Evolutionary conservation across 2,113 vertebrate genomes (phyloP), one percentile per base, ranked within the genome.

Genomic region (Grallaria varia): DNA sequence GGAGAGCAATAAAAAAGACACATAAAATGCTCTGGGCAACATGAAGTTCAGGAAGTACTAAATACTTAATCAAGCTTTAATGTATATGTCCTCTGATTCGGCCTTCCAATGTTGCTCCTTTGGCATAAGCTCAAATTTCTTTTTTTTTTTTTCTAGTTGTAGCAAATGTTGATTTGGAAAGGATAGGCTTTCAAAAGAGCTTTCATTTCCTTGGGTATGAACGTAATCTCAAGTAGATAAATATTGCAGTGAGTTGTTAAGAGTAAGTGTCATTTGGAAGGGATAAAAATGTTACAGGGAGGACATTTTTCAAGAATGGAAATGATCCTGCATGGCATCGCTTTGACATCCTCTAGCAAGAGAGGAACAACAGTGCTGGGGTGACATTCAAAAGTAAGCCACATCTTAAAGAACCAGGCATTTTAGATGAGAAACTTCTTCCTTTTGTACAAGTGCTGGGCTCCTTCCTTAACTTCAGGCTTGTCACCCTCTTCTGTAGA

Each of bases 11-110:
- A 84, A 84, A 79, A 89, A 62, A 12, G 25, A 73, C 25, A 73
- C 17, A 66, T 59, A 28, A 86, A 91, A 11, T 80, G 49, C 78
- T 33, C 49, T 15, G 13, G 52, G 50, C 74, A 84, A 47, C 23
- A 42, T 4, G 39, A 49, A 84, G 40, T 72, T 77, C 73, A 83
- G 49, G 45, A 80, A 55, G 31, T 69, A 66, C 67, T 92, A 90
- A 97, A 94, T 85, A 90, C 90, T 92, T 94, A 93, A 93, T 90
- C 88, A 93, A 77, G 47, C 27, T 78, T 87, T 91, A 89, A 89
- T 82, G 56, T 10, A 8, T 49, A 42, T 68, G 66, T 83, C 77
- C 47, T 95, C 40, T 89, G 91, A 45, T 82, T 89, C 50, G 64
- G 53, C 40, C 33, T 91, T 84, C 71, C n/a, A 62, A 23, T 79